phyloP scores from a whole-genome alignment of 2,113 vertebrate species.

The Eonycteris spelaea region DNA sequence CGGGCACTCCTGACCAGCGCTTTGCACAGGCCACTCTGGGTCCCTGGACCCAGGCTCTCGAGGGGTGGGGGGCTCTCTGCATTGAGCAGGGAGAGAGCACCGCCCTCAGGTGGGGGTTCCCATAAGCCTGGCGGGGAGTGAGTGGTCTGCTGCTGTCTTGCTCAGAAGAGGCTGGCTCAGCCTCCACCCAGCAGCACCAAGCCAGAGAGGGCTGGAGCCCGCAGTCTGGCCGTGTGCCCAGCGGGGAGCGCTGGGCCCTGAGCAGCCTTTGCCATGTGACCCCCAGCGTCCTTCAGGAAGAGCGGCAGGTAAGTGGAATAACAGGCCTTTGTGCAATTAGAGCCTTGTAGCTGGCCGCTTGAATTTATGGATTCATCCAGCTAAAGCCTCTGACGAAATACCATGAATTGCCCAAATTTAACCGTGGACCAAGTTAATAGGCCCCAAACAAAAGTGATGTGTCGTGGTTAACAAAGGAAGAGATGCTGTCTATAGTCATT shows the following conservation, averaged over 20 bases:
- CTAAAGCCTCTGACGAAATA: background rate
- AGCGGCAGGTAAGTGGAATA: background rate
- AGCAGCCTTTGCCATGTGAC: accelerated
- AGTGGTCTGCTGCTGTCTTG: accelerated
- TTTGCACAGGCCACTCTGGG: background rate
- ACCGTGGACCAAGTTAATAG: background rate
- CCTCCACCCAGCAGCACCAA: accelerated
- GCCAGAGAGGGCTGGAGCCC: accelerated
- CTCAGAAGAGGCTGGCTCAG: accelerated
- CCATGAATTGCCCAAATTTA: background rate
- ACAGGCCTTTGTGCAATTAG: background rate
- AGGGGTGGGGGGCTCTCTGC: background rate
- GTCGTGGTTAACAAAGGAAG: accelerated
- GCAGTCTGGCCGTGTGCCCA: background rate
- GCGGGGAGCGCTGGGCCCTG: too few species aligned
- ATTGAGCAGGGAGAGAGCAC: background rate
- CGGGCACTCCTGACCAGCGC: accelerated
- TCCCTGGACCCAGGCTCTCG: background rate
- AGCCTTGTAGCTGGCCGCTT: background rate
- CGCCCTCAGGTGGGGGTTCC: accelerated
- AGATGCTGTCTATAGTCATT: accelerated
- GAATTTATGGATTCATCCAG: background rate
- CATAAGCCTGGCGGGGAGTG: too few species aligned
- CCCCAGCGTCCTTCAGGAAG: accelerated
- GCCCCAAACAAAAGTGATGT: background rate